A percentile compares a stretch with the other conserved stretches of the same genome.
phyloP scores from a whole-genome alignment of 2,113 vertebrate genomes.

The Ceuthmochares aereus region DNA sequence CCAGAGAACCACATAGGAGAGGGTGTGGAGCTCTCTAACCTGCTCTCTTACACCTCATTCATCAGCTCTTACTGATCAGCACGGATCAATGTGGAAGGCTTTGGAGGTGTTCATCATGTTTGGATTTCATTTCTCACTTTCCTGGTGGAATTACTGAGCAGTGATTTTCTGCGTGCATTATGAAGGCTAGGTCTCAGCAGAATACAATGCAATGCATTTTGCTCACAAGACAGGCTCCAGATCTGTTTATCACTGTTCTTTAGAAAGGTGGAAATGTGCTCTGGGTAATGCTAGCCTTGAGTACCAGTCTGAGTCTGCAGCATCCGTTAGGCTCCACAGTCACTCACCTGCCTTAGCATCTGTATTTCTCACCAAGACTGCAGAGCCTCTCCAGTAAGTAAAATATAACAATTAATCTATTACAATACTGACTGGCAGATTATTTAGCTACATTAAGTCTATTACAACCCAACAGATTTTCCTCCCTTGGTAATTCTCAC shows the following conservation, averaged over 20 bases:
- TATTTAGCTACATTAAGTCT: rapidly evolving
- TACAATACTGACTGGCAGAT: not conserved
- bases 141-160: not conserved
- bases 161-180: not conserved
- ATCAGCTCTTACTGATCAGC: not conserved
- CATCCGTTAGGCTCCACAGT: not conserved
- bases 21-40: not conserved
- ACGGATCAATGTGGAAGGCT: not conserved
- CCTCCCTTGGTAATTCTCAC: not conserved
- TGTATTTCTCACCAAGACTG: rapidly evolving
- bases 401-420: not conserved
- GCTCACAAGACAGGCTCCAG: not conserved
- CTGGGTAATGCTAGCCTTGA: not conserved
- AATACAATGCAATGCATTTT: rapidly evolving
- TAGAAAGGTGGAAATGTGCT: not conserved
- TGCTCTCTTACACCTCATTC: not conserved
- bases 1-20: not conserved
- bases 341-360: not conserved
- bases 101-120: not conserved
- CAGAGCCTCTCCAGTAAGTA: not conserved
- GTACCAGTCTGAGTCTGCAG: not conserved
- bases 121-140: not conserved
- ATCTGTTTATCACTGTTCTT: not conserved
- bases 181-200: not conserved
- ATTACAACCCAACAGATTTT: not conserved